Base-by-base conservation (phyloP, 2,797 vertebrate genomes). In the Anguilla pacifica region DNA sequence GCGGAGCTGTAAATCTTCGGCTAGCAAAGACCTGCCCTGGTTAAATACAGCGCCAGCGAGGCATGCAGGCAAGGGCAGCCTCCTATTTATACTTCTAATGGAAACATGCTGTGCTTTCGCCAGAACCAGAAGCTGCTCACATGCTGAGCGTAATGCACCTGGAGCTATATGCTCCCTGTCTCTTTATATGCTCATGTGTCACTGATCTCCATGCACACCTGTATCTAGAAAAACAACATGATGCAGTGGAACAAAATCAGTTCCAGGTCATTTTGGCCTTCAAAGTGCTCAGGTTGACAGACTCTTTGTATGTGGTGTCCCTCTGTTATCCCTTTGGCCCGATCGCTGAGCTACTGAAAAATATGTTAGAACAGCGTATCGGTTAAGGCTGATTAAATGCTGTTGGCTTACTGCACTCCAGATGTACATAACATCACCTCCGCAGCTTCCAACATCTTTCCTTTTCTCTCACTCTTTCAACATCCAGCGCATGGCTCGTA, bases 31-130 rank as follows among this genome's bases (percentile, higher is more conserved):
- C 59, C 84, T 85, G 84, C 28, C 84, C 84, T 64, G 55, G 55
- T 19, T 61, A 61, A 85, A 51, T 39, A 43, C 55, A 28, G 49
- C 59, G 39, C 53, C n/a, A 35, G 17, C 31, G 17, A 64, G 53
- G 84, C 55, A 85, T 61, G 84, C 57, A 85, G 55, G 13, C 84
- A 22, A 85, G 84, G 55, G 55, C 31, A 61, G 55, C 84, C 57
- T 55, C 53, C n/a, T 84, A 61, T 61, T 57, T 84, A 28, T 53
- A 84, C 83, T 31, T 59, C 15, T 6, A 6, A 31, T 61, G 53
- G 83, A 57, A 84, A 61, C 83, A 17, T 3, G 19, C 55, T 39
- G 59, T 70, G 11, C 22, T 5, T 35, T 10, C 6, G 79, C 79
- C 46, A 82, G 79, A 82, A 49, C 22, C 15, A 10, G 0, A 46